Conservation (phyloP, 2,888 invertebrate genomes). For the Lycophotia porphyrea region DNA sequence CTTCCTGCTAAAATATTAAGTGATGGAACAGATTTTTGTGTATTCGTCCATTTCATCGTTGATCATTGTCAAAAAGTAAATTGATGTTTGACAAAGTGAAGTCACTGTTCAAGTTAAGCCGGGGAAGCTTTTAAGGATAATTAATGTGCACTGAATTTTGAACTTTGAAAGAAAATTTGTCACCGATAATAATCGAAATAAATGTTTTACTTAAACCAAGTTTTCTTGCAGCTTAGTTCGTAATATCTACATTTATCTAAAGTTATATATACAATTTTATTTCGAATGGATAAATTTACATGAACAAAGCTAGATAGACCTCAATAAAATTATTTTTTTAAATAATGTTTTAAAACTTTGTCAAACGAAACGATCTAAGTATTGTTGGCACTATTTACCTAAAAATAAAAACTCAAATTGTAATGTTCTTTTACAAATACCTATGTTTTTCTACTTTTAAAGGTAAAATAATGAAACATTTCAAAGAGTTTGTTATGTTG, state of each 20-base stretch:
- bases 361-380: neutral
- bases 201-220: slow-evolving; percentile 14
- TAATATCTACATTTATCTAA: neutral
- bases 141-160: slow-evolving; percentile 78
- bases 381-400: neutral
- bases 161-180: slow-evolving; percentile 71
- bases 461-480: neutral
- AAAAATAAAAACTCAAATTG: neutral
- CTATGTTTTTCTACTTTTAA: neutral
- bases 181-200: slow-evolving; percentile 67
- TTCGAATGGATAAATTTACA: neutral
- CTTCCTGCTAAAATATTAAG: slow-evolving; percentile 59
- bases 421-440: slow-evolving; percentile 1
- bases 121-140: slow-evolving; percentile 86
- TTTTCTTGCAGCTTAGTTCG: slow-evolving; percentile 1
- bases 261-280: neutral
- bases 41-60: slow-evolving; percentile 79
- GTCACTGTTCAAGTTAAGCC: slow-evolving; percentile 82
- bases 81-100: slow-evolving; percentile 88
- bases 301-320: neutral
- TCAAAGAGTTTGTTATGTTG: neutral
- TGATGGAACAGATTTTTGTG: slow-evolving; percentile 72
- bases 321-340: neutral
- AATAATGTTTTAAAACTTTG: neutral
- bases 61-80: slow-evolving; percentile 87